These are phyloP conservation scores for Platichthys stellatus DNA, from an alignment of 2,113 vertebrate genomes.

Conservation along the genomic window DNA sequence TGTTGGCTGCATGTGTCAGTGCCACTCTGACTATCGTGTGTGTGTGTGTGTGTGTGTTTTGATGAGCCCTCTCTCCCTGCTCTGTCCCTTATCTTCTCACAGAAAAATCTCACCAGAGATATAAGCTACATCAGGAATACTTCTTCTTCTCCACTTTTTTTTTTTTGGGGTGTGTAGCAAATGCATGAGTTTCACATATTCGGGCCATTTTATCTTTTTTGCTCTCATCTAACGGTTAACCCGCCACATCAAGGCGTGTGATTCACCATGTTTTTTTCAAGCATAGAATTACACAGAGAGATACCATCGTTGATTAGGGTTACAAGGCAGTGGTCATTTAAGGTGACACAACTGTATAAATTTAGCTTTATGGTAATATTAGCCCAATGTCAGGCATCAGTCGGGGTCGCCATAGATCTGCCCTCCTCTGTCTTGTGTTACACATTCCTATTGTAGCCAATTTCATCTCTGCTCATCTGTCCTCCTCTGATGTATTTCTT, in stretches of 20 bases:
- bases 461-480: constrained; percentile 7
- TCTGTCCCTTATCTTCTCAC: constrained; percentile 52
- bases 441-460: constrained; percentile 33
- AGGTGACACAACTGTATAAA: constrained; percentile 31
- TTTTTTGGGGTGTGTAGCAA: constrained; percentile 14
- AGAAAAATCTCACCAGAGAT: constrained; percentile 27
- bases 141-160: constrained; percentile 28
- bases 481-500: constrained; percentile 42
- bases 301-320: constrained; percentile 29
- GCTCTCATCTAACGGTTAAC: constrained; percentile 26
- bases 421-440: constrained; percentile 3
- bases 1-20: constrained; percentile 29
- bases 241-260: constrained; percentile 1
- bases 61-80: constrained; percentile 49
- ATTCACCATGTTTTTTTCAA: constrained; percentile 31
- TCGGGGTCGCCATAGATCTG: constrained; percentile 10
- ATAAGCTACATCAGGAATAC: constrained; percentile 22
- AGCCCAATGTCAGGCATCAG: constrained; percentile 45
- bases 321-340: constrained; percentile 25
- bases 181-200: constrained; percentile 26
- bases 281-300: constrained; percentile 10
- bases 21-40: constrained; percentile 25
- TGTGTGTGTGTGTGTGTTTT: constrained; percentile 26
- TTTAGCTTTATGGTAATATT: constrained; percentile 45
- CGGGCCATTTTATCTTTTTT: constrained; percentile 20